Percentiles rank a stretch among this genome's conserved stretches.
These are phyloP conservation scores for Panthera leo DNA, from an alignment of 2,113 vertebrate genomes.

Conservation along the genomic window DNA sequence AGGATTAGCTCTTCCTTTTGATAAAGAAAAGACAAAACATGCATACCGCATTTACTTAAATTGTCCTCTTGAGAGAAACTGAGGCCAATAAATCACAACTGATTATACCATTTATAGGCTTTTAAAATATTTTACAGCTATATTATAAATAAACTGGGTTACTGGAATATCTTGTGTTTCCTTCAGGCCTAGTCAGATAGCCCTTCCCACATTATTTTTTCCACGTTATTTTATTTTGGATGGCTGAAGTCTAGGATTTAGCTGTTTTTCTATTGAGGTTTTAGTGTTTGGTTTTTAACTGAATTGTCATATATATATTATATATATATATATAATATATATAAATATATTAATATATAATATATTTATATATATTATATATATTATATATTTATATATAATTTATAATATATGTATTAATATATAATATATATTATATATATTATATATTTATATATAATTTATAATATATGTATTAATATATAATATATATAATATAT, in stretches of 20 bases:
- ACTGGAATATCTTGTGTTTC: background rate
- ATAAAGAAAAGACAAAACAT: background rate
- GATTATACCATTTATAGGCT: background rate
- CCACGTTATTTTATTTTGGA: background rate
- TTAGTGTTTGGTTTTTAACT: background rate
- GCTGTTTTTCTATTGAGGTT: background rate
- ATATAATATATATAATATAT: too few species aligned
- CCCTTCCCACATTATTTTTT: background rate
- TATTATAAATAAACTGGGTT: background rate
- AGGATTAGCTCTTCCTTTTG: slow-evolving; percentile 42
- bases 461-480: too few species aligned
- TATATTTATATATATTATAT: background rate
- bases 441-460: too few species aligned
- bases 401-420: too few species aligned
- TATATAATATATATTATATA: too few species aligned
- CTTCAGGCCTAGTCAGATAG: background rate
- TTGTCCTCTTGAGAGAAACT: background rate
- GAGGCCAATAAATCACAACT: background rate
- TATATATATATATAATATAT: background rate
- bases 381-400: background rate
- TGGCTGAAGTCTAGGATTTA: background rate
- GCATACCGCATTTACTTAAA: background rate
- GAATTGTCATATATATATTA: background rate
- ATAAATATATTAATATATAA: too few species aligned
- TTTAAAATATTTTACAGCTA: background rate